Conservation (phyloP, 2,797 vertebrate genomes). For the Aldrovandia affinis region DNA sequence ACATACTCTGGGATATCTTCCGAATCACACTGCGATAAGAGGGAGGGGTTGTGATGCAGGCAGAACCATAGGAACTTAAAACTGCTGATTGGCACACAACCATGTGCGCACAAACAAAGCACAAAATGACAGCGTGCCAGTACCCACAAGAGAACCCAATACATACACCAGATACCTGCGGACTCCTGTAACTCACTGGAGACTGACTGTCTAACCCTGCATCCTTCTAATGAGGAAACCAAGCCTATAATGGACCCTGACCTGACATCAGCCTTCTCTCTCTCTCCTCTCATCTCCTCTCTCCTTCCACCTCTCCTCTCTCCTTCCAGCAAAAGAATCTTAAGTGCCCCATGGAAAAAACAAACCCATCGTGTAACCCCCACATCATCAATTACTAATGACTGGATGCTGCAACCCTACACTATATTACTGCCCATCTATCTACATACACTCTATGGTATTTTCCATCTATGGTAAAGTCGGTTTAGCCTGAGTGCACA, state of each 20-base stretch:
- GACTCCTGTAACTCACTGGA: neutral
- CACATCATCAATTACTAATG: neutral
- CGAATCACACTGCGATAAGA: constrained; percentile 78
- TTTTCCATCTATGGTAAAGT: neutral
- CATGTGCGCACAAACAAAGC: neutral
- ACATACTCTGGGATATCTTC: constrained; percentile 85
- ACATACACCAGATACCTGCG: neutral
- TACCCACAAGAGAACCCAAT: neutral
- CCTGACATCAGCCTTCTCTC: neutral
- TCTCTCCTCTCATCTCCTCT: neutral
- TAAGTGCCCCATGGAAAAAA: neutral
- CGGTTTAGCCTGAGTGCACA: neutral
- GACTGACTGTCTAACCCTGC: neutral
- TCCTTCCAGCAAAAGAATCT: constrained; percentile 12
- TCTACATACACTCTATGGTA: neutral
- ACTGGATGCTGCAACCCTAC: neutral
- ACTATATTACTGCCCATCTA: neutral
- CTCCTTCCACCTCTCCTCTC: too few species aligned
- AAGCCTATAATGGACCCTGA: neutral
- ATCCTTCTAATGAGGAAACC: neutral
- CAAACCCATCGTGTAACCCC: neutral
- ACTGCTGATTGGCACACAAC: neutral
- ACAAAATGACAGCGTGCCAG: neutral
- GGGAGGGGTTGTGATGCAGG: constrained; percentile 1
- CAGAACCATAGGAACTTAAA: neutral